Evolutionary conservation across 2,888 invertebrate genomes (phyloP), one percentile per base, ranked within the genome.

Genomic region (Rambutsinella grinnellia): DNA sequence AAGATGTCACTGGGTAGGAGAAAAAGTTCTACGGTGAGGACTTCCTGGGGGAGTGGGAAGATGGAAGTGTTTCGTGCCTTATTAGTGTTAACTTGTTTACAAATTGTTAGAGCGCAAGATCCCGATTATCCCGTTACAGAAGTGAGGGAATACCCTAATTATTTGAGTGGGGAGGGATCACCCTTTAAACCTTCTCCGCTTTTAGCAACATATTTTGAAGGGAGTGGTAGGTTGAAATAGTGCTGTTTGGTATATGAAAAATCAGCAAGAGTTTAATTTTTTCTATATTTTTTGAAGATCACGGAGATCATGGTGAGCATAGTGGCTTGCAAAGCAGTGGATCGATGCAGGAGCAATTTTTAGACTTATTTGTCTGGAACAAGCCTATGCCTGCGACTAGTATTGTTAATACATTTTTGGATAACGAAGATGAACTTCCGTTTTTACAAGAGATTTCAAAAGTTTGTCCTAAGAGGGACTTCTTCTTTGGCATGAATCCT

Each of bases 331-430:
- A 23, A n/a, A 54, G 24, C 23, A 26, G 26, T 17, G 61, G 19
- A 26, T 75, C 75, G 13, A 75, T 75, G 75, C 79, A 79, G 51
- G 47, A 68, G 44, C 47, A 21, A 23, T 79, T 71, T 72, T 60
- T 63, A 15, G 79, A 74, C 13, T 60, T 79, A 17, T 79, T 79
- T 53, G 66, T 70, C 47, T 79, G 76, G 76, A 71, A 23, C 24
- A 79, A 65, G 24, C 67, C 66, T 3, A 79, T 79, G 79, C 79
- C 79, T 19, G 28, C 49, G 1, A 70, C 54, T 5, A 76, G 46
- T 49, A 79, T 79, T 62, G 71, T 79, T 1, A 79, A 79, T 36
- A 79, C 79, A 53, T 79, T 79, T 26, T 51, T 79, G 62, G 79
- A 79, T n/a, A 71, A 79, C 36, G 79, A 79, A 36, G 17, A 76